Evolutionary conservation across 2,888 invertebrate species (phyloP), one percentile per base, ranked within the genome.

Genomic region (Resseliella maxima): DNA sequence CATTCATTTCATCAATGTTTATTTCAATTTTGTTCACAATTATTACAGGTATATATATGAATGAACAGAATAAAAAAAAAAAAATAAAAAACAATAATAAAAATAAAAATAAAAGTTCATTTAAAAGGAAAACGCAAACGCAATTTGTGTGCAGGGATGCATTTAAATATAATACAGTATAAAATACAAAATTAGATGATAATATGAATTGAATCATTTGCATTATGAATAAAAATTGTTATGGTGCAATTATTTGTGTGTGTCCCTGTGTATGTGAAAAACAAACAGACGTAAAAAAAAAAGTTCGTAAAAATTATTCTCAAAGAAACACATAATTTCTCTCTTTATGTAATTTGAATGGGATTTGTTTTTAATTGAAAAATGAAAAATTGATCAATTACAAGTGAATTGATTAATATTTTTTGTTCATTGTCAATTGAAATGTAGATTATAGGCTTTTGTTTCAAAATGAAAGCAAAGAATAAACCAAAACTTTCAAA

Each of bases 171-270:
- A n/a, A n/a, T n/a, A n/a, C n/a, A n/a, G n/a, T n/a, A 72, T 72
- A 72, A 12, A 72, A 35, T 72, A 72, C 72, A 72, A 27, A 24
- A 21, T 72, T 31, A 31, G 31, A 72, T 72, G 31, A 72, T 31
- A 27, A 72, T 72, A 72, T 72, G 72, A 72, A 72, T 72, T 72
- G 41, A 85, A 81, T 81, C 36, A 85, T 35, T 54, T 54, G 35
- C 41, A 31, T 36, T 86, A 31, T 50, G 54, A 36, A 36, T 86
- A 36, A 54, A 54, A 21, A 86, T 15, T 54, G 59, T 86, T n/a
- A n/a, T 54, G 46, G 86, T 50, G 36, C 36, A 50, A 18, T 15
- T 15, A 50, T 15, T 2, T 54, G 50, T 86, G 27, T 59, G 36
- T 21, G n/a, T n/a, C n/a, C n/a, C n/a, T n/a, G n/a, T n/a, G n/a